Base-by-base conservation (phyloP, 2,888 invertebrate species). In the Ectropis crepuscularia region DNA sequence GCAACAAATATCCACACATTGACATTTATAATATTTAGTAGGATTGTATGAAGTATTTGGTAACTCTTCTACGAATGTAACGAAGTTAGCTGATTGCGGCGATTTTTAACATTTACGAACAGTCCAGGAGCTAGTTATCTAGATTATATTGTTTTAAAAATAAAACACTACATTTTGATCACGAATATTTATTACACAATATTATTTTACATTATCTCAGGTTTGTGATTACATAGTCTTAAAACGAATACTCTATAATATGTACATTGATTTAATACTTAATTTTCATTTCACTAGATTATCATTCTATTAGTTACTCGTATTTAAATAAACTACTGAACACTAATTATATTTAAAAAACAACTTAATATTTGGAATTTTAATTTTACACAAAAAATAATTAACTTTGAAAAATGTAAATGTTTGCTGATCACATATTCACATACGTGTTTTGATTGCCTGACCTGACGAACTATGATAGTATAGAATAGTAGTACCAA, bases 111-210 rank as follows among this genome's bases (percentile, higher is more conserved):
- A 41, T 41, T 10, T 9, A 41, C 5, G 41, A 7, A 9, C 8
- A 47, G 47, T 16, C 28, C 6, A 47, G 9, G 28, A 16, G 47
- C 36, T 48, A n/a, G 6, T 6, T 5, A 36, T 37, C 10, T 1
- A 36, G 5, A 4, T 38, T 12, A 9, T 9, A 8, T 5, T 12
- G 0, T 50, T 5, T 51, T 38, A 7, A 6, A 28, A 41, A 41
- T 41, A 41, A 9, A 51, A 42, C 12, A 51, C 12, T 60, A 58
- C 37, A 80, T 78, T 80, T 81, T 83, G 82, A 82, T 80, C 82
- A 78, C 76, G 74, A 78, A 76, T 77, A 77, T 78, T 75, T 73
- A 74, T 72, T 50, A 62, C 62, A 60, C 58, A 53, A 41, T 62
- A 61, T 46, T 62, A 65, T 62, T 65, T 61, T 68, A 65, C 61